Conservation (phyloP, 2,113 vertebrate species). For the Leucopternis melanops region DNA sequence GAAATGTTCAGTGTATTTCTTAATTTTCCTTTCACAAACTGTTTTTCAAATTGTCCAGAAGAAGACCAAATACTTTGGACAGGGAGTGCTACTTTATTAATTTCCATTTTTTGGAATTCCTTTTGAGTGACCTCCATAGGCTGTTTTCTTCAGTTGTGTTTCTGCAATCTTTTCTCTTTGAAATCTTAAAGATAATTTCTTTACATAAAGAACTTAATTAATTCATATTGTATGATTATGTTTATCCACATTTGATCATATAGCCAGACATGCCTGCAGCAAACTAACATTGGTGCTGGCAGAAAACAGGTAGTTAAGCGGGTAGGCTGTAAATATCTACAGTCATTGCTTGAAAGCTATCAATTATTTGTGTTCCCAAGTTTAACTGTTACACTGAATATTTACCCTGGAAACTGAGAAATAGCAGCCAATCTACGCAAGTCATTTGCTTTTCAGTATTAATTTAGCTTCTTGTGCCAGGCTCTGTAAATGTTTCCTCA, state of each 20-base stretch:
- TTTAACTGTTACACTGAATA: neutral
- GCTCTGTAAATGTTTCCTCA: constrained; percentile 31
- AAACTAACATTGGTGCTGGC: neutral
- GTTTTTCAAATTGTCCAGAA: neutral
- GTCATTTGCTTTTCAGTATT: constrained; percentile 3
- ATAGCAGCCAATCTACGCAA: neutral
- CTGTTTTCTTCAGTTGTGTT: neutral
- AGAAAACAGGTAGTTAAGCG: neutral
- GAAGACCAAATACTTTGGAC: neutral
- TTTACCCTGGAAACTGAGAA: constrained; percentile 16
- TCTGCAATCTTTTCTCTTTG: neutral
- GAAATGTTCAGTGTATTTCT: neutral
- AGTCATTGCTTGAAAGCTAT: neutral
- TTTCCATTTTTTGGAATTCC: neutral
- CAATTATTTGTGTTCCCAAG: neutral
- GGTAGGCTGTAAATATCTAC: neutral
- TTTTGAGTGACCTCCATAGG: neutral
- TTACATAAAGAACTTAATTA: neutral
- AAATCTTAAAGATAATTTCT: neutral
- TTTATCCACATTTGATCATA: neutral
- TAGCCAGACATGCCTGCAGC: neutral
- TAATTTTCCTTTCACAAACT: neutral
- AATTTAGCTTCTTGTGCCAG: neutral
- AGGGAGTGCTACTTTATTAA: neutral
- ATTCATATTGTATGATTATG: neutral